Conservation (phyloP, 2,888 invertebrate genomes). For the Dermolepida albohirtum region DNA sequence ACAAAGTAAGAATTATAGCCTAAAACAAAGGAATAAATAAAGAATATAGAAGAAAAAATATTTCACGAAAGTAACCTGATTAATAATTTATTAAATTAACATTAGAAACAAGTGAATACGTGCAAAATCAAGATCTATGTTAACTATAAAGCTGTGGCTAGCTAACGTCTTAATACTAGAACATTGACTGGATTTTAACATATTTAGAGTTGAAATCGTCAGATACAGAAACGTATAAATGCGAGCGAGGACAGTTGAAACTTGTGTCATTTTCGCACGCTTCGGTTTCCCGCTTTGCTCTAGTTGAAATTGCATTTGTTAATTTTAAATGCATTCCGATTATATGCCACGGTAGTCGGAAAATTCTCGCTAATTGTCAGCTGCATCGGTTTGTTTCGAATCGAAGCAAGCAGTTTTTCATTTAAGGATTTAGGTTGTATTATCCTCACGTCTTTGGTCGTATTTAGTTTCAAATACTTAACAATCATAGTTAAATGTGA, state of each 20-base stretch:
- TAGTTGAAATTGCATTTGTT: conserved; percentile 27
- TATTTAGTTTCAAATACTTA: conserved; percentile 10
- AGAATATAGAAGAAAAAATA: no score
- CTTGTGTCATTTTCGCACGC: conserved; percentile 19
- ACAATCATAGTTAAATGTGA: no score
- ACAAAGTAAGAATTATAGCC: no score
- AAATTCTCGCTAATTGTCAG: conserved; percentile 28
- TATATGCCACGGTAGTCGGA: conserved; percentile 13
- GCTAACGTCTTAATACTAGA: no score
- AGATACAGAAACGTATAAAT: conserved; percentile 11
- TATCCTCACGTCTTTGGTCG: conserved; percentile 12
- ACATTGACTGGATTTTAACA: not conserved
- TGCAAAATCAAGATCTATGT: no score
- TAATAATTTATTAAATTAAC: no score
- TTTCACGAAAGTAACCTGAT: no score
- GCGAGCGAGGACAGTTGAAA: conserved; percentile 11
- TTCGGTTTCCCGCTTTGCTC: conserved; percentile 9
- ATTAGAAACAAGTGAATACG: no score
- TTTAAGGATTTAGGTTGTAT: conserved; percentile 9
- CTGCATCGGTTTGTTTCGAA: conserved; percentile 25
- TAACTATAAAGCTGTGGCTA: no score
- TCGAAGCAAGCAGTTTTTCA: conserved; percentile 13
- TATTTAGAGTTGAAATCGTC: conserved; percentile 1
- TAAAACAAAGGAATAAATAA: no score
- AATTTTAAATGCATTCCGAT: conserved; percentile 26